Conservation (phyloP, 2,888 invertebrate species). For the Chouioia cunea region DNA sequence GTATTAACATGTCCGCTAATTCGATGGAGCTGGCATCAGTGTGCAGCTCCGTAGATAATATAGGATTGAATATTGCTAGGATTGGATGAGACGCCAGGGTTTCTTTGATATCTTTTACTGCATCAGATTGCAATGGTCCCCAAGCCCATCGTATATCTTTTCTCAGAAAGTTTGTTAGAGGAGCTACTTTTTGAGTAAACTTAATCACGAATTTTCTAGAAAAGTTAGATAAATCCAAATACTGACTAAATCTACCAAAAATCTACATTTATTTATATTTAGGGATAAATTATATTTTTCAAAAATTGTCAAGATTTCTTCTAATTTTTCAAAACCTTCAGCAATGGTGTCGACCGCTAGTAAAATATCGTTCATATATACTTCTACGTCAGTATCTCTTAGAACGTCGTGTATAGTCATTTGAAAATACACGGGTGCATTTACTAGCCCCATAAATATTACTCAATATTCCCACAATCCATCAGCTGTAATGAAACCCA, state of each 20-base stretch:
- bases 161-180: too few relatives aligned
- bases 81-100: too few relatives aligned
- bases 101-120: too few relatives aligned
- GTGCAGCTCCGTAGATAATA: too few relatives aligned
- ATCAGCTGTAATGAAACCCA: constrained; percentile 62
- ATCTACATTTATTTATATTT: constrained; percentile 56
- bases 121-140: too few relatives aligned
- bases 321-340: constrained; percentile 51
- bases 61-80: too few relatives aligned
- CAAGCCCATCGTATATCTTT: too few relatives aligned
- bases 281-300: constrained; percentile 54
- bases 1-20: too few relatives aligned
- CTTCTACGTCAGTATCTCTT: constrained; percentile 8
- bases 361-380: constrained; percentile 52
- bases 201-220: constrained; percentile 52
- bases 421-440: constrained; percentile 33
- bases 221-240: constrained; percentile 55
- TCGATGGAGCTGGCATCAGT: too few relatives aligned
- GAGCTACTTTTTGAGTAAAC: too few relatives aligned
- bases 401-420: constrained; percentile 41
- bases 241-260: constrained; percentile 55
- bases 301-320: constrained; percentile 50
- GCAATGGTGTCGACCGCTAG: constrained; percentile 41
- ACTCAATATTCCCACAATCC: constrained; percentile 62
- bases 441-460: constrained; percentile 17